Evolutionary conservation across 2,888 invertebrate species (phyloP).

Genomic region (Acrobeloides nanus): DNA sequence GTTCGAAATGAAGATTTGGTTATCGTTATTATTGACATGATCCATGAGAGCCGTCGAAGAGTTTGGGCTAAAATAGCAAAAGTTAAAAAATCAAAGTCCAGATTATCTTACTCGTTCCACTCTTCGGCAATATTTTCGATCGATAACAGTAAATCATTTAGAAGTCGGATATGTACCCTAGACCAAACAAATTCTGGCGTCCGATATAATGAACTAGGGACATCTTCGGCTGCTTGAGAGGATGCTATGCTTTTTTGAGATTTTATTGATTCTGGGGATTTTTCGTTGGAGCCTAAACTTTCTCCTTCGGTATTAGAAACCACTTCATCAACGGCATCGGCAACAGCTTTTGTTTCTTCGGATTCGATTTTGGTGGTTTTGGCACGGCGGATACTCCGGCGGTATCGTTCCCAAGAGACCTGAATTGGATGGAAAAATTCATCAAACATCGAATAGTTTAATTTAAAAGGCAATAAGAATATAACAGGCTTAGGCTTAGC

Average conservation of each 20-base stretch:
- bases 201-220: constrained; percentile 88
- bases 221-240: constrained; percentile 1
- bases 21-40: constrained; percentile 29
- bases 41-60: constrained; percentile 21
- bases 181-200: constrained; percentile 99
- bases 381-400: constrained; percentile 75
- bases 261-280: too few species aligned
- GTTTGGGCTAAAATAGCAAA: constrained; percentile 1
- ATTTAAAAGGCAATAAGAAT: too few species aligned
- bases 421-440: too few species aligned
- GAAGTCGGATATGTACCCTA: constrained; percentile 86
- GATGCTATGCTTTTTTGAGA: too few species aligned
- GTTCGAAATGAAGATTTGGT: constrained; percentile 78
- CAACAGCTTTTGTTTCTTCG: constrained; percentile 17
- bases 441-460: too few species aligned
- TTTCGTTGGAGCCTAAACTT: background rate
- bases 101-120: constrained; percentile 63
- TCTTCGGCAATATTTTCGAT: constrained; percentile 94
- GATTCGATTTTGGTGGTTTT: constrained; percentile 12
- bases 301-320: background rate
- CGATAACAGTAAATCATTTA: constrained; percentile 90
- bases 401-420: constrained; percentile 76
- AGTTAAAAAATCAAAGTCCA: constrained; percentile 2
- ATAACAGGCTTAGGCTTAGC: too few species aligned
- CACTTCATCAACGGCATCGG: constrained; percentile 1